These are phyloP conservation scores for Asbolus verrucosus DNA, from an alignment of 1,140 invertebrate species.

Conservation along the genomic window DNA sequence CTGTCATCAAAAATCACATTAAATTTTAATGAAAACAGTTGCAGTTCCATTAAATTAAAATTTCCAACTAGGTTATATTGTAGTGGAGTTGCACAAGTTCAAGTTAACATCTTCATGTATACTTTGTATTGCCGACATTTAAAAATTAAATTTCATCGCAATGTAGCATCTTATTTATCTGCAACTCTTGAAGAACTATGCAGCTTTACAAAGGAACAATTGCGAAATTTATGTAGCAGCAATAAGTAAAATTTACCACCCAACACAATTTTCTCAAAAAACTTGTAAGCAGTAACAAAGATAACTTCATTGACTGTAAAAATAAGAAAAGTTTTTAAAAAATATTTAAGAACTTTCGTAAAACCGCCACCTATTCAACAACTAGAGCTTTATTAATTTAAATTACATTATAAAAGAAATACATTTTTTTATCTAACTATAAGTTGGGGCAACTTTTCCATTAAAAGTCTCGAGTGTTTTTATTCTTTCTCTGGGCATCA, in stretches of 20 bases:
- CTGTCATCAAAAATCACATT: too few species aligned
- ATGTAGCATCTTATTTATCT: conserved; percentile 16
- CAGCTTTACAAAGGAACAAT: conserved; percentile 18
- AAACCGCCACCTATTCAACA: neutral
- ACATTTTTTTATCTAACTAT: conserved; percentile 9
- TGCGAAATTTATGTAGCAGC: conserved; percentile 32
- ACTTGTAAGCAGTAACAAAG: conserved; percentile 2
- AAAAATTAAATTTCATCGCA: conserved; percentile 24
- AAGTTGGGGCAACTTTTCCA: conserved; percentile 2
- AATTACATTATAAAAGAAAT: conserved; percentile 3
- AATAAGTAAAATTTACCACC: conserved; percentile 15
- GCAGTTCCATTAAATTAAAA: too few species aligned
- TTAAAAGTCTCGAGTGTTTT: conserved; percentile 12
- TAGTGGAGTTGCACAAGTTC: too few species aligned
- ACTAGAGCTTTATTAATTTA: conserved; percentile 12
- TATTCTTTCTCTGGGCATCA: neutral
- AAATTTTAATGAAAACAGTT: too few species aligned
- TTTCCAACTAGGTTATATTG: too few species aligned
- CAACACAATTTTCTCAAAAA: conserved; percentile 3
- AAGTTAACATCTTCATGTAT: conserved; percentile 7
- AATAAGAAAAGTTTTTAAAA: neutral
- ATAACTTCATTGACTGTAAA: conserved; percentile 1
- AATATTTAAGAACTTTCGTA: neutral
- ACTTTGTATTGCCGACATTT: conserved; percentile 18
- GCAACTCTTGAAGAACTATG: conserved; percentile 1